A percentile compares a stretch with the other conserved stretches of the same genome.
Conservation (phyloP, 2,113 vertebrate species). For the Bos taurus region DNA sequence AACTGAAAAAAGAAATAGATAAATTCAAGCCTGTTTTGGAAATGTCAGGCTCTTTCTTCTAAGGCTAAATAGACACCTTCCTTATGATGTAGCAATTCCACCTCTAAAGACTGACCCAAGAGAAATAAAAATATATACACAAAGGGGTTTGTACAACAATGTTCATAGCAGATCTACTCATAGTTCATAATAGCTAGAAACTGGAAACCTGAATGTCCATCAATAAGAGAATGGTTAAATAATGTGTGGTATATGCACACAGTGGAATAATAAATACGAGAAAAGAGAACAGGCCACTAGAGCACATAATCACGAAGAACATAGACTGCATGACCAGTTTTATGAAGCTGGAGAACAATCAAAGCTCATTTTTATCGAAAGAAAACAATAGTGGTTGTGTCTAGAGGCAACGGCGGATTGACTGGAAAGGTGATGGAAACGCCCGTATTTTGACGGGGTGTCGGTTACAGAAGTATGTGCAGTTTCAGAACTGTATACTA, state of each 20-base stretch:
- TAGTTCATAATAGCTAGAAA: not conserved
- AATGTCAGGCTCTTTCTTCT: not conserved
- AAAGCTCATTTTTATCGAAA: not conserved
- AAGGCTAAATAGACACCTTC: not conserved
- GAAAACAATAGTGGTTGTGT: not conserved
- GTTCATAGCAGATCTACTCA: not conserved
- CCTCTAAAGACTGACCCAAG: not conserved
- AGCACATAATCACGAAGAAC: not conserved
- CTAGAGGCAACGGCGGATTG: not conserved
- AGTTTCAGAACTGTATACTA: not conserved
- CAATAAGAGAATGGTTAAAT: not conserved
- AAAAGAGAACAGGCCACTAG: not conserved
- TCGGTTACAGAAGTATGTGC: not conserved
- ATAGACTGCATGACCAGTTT: not conserved
- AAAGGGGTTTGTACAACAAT: not conserved
- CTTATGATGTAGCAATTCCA: not conserved
- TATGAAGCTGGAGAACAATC: not conserved
- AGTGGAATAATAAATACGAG: no score
- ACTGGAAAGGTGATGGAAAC: not conserved
- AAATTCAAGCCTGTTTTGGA: not conserved
- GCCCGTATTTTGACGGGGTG: not conserved
- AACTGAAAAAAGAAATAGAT: not conserved
- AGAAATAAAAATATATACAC: not conserved
- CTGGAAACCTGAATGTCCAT: not conserved
- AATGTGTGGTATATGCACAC: no score